Percentiles rank a stretch among this genome's conserved stretches.
These are phyloP conservation scores for Drosophila fuyamai DNA, from an alignment of 1,140 invertebrate genomes.

Conservation along the genomic window DNA sequence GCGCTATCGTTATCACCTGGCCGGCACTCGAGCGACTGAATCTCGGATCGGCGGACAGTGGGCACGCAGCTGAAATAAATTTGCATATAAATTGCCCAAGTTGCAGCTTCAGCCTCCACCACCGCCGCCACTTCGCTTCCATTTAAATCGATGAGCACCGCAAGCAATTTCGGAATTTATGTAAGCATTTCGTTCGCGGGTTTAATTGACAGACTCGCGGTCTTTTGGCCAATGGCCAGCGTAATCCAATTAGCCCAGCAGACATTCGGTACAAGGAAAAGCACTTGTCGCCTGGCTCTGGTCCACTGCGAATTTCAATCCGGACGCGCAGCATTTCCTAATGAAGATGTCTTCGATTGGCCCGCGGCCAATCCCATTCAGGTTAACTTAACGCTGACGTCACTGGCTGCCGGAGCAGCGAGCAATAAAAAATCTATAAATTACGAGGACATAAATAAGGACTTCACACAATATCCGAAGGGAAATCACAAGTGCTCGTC, in stretches of 20 bases:
- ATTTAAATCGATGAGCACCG: conserved; percentile 81
- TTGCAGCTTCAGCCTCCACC: conserved; percentile 20
- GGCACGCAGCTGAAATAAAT: conserved; percentile 65
- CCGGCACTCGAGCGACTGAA: conserved; percentile 12
- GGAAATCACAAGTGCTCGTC: conserved; percentile 10
- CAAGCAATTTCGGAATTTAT: conserved; percentile 82
- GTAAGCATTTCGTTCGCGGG: conserved; percentile 80
- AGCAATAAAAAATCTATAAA: conserved; percentile 72
- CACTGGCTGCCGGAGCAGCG: conserved; percentile 21
- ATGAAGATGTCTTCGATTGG: conserved; percentile 74
- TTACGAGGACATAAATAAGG: conserved; percentile 68
- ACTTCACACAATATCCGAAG: conserved; percentile 40
- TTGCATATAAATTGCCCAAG: conserved; percentile 74
- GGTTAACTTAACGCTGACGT: conserved; percentile 49
- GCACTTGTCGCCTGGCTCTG: conserved; percentile 64
- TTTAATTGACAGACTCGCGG: conserved; percentile 75
- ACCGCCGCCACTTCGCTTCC: conserved; percentile 34
- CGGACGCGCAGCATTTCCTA: conserved; percentile 53
- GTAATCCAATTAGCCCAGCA: conserved; percentile 79
- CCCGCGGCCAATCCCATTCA: conserved; percentile 38
- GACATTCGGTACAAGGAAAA: conserved; percentile 81
- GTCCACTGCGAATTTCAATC: conserved; percentile 8
- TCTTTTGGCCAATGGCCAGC: conserved; percentile 1
- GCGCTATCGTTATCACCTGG: conserved; percentile 74
- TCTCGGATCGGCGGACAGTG: conserved; percentile 11